Evolutionary conservation across 2,797 vertebrate species (phyloP), one percentile per base, ranked within the genome.

Genomic region (Pagetopsis macropterus): DNA sequence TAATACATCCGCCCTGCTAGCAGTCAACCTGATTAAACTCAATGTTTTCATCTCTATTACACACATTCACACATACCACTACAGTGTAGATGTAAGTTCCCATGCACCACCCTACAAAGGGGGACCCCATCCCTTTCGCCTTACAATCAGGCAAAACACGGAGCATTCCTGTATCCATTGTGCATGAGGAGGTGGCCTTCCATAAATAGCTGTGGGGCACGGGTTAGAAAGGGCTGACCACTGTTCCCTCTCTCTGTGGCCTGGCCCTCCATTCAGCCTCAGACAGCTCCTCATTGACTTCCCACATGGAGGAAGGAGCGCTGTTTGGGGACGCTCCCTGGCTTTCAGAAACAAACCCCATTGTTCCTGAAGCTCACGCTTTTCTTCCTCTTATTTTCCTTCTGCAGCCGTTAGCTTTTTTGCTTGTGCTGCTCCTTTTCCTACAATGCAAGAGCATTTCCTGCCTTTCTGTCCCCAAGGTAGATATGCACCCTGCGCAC

Each of bases 341-440:
- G 88, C 83, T 89, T 76, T 83, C 76, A 87, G 86, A 90, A 91
- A 92, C 90, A 91, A 89, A 90, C 84, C 81, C 93, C 78, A 94
- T 95, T 95, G 93, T 94, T 94, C 83, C 72, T 81, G 49, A 1
- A 1, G 3, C 81, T 87, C 88, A 85, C 11, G 78, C 81, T 91
- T 93, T 89, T 93, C 90, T 91, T 91, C 91, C 90, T 86, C 85
- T 83, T 69, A 84, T 88, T 91, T 88, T 90, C 78, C 72, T 87
- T 78, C 70, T 86, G 87, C 85, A 60, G 75, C 75, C 71, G 49
- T 86, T 89, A 82, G 82, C 73, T 89, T 75, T 84, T 86, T 85
- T 81, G 87, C 90, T 85, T 84, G 82, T 69, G 79, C 89, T 85
- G 85, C 85, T 92, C 73, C 82, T 90, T 91, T 91, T 92, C 89